Conservation (phyloP, 2,113 vertebrate species). For the Podarcis raffonei region DNA sequence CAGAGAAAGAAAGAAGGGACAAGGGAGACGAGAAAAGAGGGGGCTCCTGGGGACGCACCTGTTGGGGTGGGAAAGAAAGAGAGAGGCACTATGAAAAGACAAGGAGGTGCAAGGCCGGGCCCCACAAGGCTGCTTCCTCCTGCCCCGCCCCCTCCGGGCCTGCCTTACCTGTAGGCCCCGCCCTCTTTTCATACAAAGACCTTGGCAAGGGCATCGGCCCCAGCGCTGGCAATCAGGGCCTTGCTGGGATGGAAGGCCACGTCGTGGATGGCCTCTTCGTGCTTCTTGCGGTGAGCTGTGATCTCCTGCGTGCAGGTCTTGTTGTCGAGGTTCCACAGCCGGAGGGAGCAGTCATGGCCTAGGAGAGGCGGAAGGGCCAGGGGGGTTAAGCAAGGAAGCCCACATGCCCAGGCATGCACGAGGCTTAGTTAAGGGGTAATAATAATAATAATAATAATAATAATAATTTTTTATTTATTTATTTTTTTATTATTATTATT, state of each 20-base stretch:
- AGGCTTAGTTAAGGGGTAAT: background rate
- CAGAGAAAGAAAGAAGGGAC: background rate
- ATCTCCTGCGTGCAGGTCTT: constrained; percentile 93
- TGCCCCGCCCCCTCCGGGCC: background rate
- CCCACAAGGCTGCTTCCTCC: constrained; percentile 24
- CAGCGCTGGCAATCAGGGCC: constrained; percentile 88
- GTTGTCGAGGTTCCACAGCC: constrained; percentile 91
- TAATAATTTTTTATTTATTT: too few species aligned
- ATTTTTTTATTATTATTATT: too few species aligned
- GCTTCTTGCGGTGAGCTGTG: constrained; percentile 92
- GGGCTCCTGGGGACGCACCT: background rate
- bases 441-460: too few species aligned
- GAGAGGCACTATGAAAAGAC: background rate
- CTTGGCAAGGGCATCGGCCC: constrained; percentile 90
- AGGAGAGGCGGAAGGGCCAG: background rate
- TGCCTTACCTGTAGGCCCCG: constrained; percentile 19
- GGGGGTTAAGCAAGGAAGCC: background rate
- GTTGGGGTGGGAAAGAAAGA: background rate
- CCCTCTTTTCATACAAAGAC: constrained; percentile 84
- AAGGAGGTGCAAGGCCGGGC: rapidly evolving
- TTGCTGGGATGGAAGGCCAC: constrained; percentile 92
- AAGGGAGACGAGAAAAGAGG: background rate
- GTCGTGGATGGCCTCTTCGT: constrained; percentile 91
- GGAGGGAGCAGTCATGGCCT: constrained; percentile 94
- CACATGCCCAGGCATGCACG: rapidly evolving